Conservation (phyloP, 2,113 vertebrate species). For the Paraplagusia blochii region DNA sequence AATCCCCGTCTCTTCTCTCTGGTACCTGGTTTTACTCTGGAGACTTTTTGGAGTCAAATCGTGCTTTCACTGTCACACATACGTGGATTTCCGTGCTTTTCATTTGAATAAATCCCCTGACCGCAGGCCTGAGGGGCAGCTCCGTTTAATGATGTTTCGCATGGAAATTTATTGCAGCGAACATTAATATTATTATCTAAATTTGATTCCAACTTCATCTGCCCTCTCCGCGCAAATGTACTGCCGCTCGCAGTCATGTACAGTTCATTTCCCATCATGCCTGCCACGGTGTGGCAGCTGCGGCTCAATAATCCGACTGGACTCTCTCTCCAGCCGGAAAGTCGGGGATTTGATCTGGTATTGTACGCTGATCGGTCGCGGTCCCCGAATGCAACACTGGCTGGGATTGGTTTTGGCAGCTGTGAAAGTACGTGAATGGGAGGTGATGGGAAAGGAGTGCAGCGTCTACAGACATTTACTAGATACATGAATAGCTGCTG, state of each 20-base stretch:
- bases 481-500: too few relatives aligned
- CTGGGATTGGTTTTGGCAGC: too few relatives aligned
- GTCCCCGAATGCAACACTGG: too few relatives aligned
- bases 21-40: conserved; percentile 32
- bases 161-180: neutral
- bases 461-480: too few relatives aligned
- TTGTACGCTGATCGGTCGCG: too few relatives aligned
- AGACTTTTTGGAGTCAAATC: conserved; percentile 15
- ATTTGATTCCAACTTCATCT: conserved; percentile 6
- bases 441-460: too few relatives aligned
- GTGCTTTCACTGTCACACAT: neutral
- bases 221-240: conserved; percentile 23
- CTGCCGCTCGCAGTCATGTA: conserved; percentile 8
- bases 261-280: conserved; percentile 21
- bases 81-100: neutral
- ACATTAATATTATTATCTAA: neutral
- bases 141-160: conserved; percentile 20
- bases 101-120: conserved; percentile 28
- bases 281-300: neutral
- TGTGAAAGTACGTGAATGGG: too few relatives aligned
- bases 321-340: too few relatives aligned
- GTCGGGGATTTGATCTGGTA: too few relatives aligned
- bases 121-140: neutral
- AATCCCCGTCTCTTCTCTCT: conserved; percentile 1
- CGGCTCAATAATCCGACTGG: too few relatives aligned